Base-by-base conservation (phyloP, 2,797 vertebrate genomes). In the Pangasius djambal region DNA sequence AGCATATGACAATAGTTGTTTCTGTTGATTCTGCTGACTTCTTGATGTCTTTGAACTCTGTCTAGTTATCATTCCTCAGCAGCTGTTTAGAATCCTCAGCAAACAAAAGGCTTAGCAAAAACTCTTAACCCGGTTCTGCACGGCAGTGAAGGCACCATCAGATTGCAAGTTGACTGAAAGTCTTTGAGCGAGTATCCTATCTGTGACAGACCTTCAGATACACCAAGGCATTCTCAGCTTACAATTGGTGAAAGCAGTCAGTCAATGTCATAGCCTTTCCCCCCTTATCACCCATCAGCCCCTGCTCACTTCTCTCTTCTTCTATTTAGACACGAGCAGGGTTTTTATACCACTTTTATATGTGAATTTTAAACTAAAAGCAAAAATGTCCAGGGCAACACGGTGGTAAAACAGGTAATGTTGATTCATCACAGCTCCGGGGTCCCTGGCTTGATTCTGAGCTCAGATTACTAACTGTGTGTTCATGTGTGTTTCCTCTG, bases 61-160 rank as follows among this genome's bases (percentile, higher is more conserved):
- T 81, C 89, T 91, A 86, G 90, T 91, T 92, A 91, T 91, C 92
- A 79, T 85, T 61, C 77, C 48, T 25, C 83, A 86, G 88, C 92
- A 91, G 90, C 91, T 88, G 91, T 89, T 90, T 91, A 65, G 84
- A 89, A 89, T 59, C 88, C 61, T 28, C 40, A 16, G 78, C 83
- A 67, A 89, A 90, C 89, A 90, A 90, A 70, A 74, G 88, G 79
- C 85, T 90, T 89, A 90, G 83, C 44, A 83, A 84, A 89, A 89
- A 88, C 65, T 88, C 44, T 77, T 84, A 63, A 89, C 89, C 90
- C 79, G 31, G 34, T 89, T 89, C 81, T 87, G 70, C 72, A 57
- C 57, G 50, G 87, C 59, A 85, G 78, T 55, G 20, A 79, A 48
- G 74, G 86, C 44, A 79, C 48, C 81, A 91, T 91, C 89, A 91